Evolutionary conservation across 2,113 vertebrate species (phyloP).

Genomic region (Labeo catla): DNA sequence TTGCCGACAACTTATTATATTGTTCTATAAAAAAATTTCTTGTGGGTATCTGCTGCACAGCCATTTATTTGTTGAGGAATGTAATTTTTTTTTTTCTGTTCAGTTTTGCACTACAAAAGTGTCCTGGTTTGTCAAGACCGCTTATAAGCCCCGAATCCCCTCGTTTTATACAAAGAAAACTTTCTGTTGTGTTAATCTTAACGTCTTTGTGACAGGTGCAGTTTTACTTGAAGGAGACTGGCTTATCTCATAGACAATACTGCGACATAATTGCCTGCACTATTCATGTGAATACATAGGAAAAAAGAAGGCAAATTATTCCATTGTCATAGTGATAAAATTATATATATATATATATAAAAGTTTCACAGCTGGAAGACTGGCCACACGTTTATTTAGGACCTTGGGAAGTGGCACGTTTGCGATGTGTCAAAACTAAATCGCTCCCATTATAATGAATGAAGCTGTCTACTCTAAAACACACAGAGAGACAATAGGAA

Average conservation of each 20-base stretch:
- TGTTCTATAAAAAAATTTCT: neutral
- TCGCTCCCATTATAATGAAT: neutral
- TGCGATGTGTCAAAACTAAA: conserved; percentile 6
- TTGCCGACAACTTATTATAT: neutral
- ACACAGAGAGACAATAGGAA: neutral
- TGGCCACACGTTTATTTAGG: neutral
- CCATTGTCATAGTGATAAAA: neutral
- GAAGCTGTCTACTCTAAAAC: neutral
- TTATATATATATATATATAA: neutral
- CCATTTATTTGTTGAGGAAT: conserved; percentile 5
- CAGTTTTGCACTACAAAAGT: neutral
- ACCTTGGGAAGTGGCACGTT: neutral
- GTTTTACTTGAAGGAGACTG: neutral
- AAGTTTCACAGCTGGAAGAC: neutral
- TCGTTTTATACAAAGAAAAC: neutral
- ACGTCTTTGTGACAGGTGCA: neutral
- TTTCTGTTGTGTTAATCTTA: neutral
- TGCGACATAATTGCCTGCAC: neutral
- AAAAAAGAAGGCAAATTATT: neutral
- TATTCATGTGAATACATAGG: neutral
- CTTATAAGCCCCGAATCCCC: neutral
- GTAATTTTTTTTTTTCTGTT: neutral
- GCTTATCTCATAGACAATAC: neutral
- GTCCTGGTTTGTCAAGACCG: neutral
- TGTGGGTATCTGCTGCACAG: neutral